A percentile compares a stretch with the other conserved stretches of the same genome.
Conservation (phyloP, 2,888 invertebrate genomes). For the Hyalella azteca region DNA sequence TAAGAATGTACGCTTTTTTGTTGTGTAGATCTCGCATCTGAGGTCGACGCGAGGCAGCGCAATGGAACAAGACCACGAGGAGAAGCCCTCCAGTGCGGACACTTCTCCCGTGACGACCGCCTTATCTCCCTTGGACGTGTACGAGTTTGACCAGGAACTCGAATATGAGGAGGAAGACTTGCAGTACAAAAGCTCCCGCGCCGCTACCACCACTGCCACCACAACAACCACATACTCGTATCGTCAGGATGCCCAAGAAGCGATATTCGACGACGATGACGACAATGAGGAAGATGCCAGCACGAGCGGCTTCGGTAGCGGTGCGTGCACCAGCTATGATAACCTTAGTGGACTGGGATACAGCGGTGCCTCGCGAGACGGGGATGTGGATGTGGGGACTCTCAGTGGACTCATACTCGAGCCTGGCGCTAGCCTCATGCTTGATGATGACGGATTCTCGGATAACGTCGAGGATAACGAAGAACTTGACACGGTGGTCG, state of each 20-base stretch:
- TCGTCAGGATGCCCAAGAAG: not conserved
- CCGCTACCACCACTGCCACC: not conserved
- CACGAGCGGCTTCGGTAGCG: slow-evolving; percentile 8
- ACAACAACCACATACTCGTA: not conserved
- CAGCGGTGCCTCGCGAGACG: not conserved
- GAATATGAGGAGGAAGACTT: slow-evolving; percentile 4
- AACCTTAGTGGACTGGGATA: slow-evolving; percentile 10
- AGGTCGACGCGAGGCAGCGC: not conserved
- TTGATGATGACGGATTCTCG: not conserved
- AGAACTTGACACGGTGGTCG: slow-evolving; percentile 3
- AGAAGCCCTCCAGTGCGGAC: too few species aligned
- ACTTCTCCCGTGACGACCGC: too few species aligned
- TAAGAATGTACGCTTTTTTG: too few species aligned
- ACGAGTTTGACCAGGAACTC: slow-evolving; percentile 13
- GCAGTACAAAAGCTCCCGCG: not conserved
- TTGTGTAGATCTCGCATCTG: too few species aligned
- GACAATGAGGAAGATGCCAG: slow-evolving; percentile 7
- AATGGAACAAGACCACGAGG: not conserved
- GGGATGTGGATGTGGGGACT: not conserved
- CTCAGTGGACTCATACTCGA: slow-evolving; percentile 6
- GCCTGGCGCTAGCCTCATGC: not conserved
- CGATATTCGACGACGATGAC: not conserved
- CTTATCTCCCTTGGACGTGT: slow-evolving; percentile 16
- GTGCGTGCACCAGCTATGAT: slow-evolving; percentile 16
- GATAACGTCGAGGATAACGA: slow-evolving; percentile 17